phyloP scores from a whole-genome alignment of 1,140 invertebrate species.

The Drosophila lacertosa region DNA sequence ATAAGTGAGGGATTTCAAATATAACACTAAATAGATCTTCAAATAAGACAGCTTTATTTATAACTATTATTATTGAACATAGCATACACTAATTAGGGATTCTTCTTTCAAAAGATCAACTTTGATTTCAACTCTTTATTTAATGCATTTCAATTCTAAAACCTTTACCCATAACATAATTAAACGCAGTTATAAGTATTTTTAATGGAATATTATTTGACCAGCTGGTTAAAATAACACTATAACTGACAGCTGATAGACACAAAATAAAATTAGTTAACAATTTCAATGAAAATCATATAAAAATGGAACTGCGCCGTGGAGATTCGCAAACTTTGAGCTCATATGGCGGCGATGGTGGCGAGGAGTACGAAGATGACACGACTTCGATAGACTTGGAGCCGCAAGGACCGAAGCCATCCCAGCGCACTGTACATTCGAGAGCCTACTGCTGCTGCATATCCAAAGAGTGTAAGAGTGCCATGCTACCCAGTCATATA shows the following conservation, averaged over 20 bases:
- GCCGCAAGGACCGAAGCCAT: background rate
- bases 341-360: background rate
- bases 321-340: background rate
- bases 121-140: too few species aligned
- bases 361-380: background rate
- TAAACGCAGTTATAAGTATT: too few species aligned
- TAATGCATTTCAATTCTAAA: too few species aligned
- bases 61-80: too few species aligned
- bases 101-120: too few species aligned
- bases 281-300: background rate
- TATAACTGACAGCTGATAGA: background rate
- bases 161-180: too few species aligned
- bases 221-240: background rate
- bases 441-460: slow-evolving; percentile 44
- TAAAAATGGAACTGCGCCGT: background rate
- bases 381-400: background rate
- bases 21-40: too few species aligned
- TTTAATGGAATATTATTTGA: background rate
- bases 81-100: background rate
- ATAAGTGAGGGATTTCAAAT: too few species aligned
- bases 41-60: too few species aligned
- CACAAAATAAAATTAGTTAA: background rate
- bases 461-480: slow-evolving; percentile 52
- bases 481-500: too few species aligned
- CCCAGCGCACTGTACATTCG: background rate